Evolutionary conservation across 2,797 vertebrate genomes (phyloP).

Genomic region (Rhinella marina): DNA sequence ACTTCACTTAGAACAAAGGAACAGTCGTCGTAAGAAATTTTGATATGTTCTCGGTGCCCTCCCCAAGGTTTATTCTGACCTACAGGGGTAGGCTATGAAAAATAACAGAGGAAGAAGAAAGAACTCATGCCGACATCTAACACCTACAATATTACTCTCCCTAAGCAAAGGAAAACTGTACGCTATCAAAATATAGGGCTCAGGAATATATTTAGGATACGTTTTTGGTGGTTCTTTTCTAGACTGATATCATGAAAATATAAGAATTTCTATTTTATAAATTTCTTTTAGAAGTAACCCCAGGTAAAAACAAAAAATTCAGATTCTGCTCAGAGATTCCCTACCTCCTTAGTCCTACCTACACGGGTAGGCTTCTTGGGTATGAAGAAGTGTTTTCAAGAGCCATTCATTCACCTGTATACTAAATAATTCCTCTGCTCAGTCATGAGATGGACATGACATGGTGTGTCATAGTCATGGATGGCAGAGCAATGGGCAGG

Average conservation of each 20-base stretch:
- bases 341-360: too few species aligned
- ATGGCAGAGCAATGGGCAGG: too few species aligned
- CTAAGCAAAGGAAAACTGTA: neutral
- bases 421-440: too few species aligned
- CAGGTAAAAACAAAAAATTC: too few species aligned
- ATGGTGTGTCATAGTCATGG: too few species aligned
- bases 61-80: neutral
- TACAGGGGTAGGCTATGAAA: neutral
- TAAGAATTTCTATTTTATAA: too few species aligned
- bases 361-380: too few species aligned
- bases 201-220: neutral
- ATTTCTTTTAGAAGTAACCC: too few species aligned
- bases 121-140: neutral
- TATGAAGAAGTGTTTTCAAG: too few species aligned
- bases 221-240: neutral
- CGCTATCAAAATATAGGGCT: neutral
- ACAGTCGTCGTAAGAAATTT: neutral
- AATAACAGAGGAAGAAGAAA: neutral
- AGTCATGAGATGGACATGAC: too few species aligned
- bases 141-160: neutral
- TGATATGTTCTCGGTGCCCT: neutral
- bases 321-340: too few species aligned
- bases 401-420: too few species aligned
- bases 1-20: neutral
- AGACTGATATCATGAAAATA: neutral